Base-by-base conservation (phyloP, 2,888 invertebrate genomes). In the Drosophila mimetica region DNA sequence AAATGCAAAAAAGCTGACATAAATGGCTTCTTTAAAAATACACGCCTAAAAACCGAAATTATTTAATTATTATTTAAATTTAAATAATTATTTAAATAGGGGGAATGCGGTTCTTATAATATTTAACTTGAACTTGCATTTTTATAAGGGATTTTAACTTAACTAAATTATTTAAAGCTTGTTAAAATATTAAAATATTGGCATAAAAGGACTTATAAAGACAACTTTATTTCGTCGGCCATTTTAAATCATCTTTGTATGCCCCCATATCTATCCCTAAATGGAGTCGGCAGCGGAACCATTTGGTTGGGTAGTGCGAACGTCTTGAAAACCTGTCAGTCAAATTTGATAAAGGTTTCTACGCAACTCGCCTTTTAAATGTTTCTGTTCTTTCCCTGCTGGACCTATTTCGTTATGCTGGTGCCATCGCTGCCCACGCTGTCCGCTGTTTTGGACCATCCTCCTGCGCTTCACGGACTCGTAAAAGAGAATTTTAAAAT, bases 291-390 rank as follows among this genome's bases (percentile, higher is more conserved):
- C 42, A 47, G 50, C 36, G 57, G 63, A 76, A 64, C 69, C 79
- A 58, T 75, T 76, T 74, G 61, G 67, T 58, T 81, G 65, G 71
- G 63, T 73, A 83, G 88, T 90, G 90, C 87, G 89, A 90, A 90
- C 90, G 86, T 90, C 88, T 90, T 89, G 85, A 90, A 90, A 89
- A 88, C 89, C 91, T 90, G 91, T 90, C 91, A 85, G 82, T 86
- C 87, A 80, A 81, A 78, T 88, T 90, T 91, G 91, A 90, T 87
- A 88, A 88, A 90, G 90, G 90, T 90, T 83, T 74, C 74, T 74
- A 80, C 78, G 76, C 71, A 82, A 51, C 76, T 77, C 64, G 81
- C 77, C 79, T 87, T 84, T 87, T 87, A 78, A 76, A 84, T 76
- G 77, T 76, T 74, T 50, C 69, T 36, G 22, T 41, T 50, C 41